Evolutionary conservation across 2,797 vertebrate species (phyloP).

Genomic region (Acipenser transmontanus): DNA sequence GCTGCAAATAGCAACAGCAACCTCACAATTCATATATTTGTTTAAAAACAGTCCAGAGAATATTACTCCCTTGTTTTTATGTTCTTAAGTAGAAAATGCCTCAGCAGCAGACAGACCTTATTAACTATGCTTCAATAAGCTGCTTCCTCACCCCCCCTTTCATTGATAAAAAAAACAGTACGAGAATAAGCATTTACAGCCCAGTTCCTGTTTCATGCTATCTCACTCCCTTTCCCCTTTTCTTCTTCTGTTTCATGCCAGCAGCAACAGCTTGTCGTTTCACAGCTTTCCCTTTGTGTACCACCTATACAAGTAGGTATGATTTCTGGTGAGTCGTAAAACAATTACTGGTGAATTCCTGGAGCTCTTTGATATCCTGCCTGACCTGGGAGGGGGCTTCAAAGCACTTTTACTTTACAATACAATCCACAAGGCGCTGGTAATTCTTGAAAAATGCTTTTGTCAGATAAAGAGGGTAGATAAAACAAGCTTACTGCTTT

Average conservation of each 20-base stretch:
- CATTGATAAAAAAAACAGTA: constrained; percentile 65
- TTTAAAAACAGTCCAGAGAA: constrained; percentile 21
- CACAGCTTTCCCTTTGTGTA: constrained; percentile 67
- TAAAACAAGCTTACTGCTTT: constrained; percentile 27
- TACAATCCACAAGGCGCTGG: constrained; percentile 23
- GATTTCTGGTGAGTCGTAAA: constrained; percentile 80
- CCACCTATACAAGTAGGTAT: constrained; percentile 77
- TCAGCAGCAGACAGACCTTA: constrained; percentile 56
- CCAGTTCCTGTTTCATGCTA: constrained; percentile 83
- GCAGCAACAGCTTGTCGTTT: constrained; percentile 73
- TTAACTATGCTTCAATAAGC: constrained; percentile 73
- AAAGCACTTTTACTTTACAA: constrained; percentile 44
- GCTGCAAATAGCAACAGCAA: no score
- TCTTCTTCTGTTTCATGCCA: constrained; percentile 64
- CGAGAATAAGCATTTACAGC: constrained; percentile 80
- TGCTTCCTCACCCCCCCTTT: constrained; percentile 65
- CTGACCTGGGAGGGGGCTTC: constrained; percentile 44
- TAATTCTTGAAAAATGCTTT: constrained; percentile 36
- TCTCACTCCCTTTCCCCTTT: constrained; percentile 46
- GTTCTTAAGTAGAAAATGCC: constrained; percentile 29
- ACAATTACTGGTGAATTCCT: constrained; percentile 76
- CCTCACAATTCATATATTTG: background rate
- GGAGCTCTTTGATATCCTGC: constrained; percentile 64
- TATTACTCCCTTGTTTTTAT: no score
- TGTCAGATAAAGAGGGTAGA: constrained; percentile 38